A percentile compares a stretch with the other conserved stretches of the same genome.
Conservation (phyloP, 2,797 vertebrate genomes). For the Sandelia bainsii region DNA sequence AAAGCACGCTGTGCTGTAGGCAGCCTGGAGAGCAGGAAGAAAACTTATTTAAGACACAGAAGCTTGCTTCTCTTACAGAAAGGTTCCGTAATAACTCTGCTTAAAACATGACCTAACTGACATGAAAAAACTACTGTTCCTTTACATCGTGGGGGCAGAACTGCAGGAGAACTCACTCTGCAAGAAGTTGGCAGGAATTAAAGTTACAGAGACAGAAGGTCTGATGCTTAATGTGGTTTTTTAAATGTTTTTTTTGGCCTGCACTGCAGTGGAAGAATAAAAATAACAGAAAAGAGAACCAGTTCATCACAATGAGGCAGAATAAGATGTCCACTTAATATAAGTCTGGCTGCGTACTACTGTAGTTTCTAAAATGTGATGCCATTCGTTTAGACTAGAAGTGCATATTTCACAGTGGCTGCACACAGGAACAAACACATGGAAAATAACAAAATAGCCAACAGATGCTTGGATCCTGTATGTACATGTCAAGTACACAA, state of each 20-base stretch:
- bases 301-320: background rate
- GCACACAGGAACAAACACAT: slow-evolving; percentile 11
- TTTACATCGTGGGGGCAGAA: background rate
- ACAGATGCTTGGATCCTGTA: slow-evolving; percentile 32
- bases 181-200: slow-evolving; percentile 5
- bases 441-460: slow-evolving; percentile 35
- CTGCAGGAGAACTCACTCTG: background rate
- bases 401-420: background rate
- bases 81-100: slow-evolving; percentile 3
- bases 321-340: slow-evolving; percentile 12
- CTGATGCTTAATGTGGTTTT: slow-evolving; percentile 29
- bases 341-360: background rate
- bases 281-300: slow-evolving; percentile 5
- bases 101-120: background rate
- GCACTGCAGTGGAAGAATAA: background rate
- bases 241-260: background rate
- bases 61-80: no score
- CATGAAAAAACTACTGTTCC: background rate
- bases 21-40: slow-evolving; percentile 23
- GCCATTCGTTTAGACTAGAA: slow-evolving; percentile 8
- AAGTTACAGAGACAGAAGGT: background rate
- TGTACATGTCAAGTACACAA: slow-evolving; percentile 5
- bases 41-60: no score
- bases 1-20: slow-evolving; percentile 35
- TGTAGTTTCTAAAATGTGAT: background rate